Evolutionary conservation across 2,113 vertebrate species (phyloP).

Genomic region (Condylura cristata): DNA sequence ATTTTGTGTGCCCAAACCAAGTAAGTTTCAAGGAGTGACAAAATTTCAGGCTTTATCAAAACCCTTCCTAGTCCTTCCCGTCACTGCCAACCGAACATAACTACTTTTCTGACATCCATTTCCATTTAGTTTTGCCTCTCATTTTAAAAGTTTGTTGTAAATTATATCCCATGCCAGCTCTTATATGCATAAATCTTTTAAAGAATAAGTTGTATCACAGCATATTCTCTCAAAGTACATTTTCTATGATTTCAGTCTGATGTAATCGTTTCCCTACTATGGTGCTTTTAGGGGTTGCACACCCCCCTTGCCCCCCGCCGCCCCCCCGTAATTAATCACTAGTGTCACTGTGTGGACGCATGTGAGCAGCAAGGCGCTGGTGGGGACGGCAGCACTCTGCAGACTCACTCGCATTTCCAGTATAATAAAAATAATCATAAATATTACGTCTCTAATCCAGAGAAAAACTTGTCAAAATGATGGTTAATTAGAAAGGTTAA

Average conservation of each 20-base stretch:
- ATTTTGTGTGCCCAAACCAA: not conserved
- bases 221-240: not conserved
- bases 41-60: not conserved
- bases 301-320: too few species aligned
- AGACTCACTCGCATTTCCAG: not conserved
- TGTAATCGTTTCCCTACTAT: not conserved
- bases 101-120: not conserved
- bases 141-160: not conserved
- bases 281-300: not conserved
- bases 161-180: too few species aligned
- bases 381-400: not conserved
- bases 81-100: not conserved
- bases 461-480: slow-evolving; percentile 47
- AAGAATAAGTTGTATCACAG: not conserved
- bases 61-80: not conserved
- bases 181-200: too few species aligned
- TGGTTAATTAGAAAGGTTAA: slow-evolving; percentile 77
- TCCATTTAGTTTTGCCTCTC: not conserved
- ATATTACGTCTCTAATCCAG: not conserved
- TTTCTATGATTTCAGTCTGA: not conserved
- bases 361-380: not conserved
- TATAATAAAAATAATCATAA: slow-evolving; percentile 16
- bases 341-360: not conserved
- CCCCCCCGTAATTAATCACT: too few species aligned
- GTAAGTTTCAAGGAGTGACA: not conserved